phyloP scores from a whole-genome alignment of 2,888 invertebrate species.

The Vesta saturnalis region DNA sequence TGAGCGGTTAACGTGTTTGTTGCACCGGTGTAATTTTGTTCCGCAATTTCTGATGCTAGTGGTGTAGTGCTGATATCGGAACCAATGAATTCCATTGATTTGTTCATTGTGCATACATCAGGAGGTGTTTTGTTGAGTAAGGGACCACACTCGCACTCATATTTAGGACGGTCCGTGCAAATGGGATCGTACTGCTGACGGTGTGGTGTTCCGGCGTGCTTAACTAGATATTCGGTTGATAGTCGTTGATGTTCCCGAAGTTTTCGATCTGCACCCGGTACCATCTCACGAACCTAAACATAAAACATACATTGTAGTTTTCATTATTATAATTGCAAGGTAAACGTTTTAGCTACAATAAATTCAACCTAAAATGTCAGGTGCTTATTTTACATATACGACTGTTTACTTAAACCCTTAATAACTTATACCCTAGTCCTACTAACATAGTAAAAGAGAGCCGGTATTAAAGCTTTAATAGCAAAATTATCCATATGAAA shows the following conservation, averaged over 20 bases:
- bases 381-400: too few relatives aligned
- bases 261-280: slow-evolving; percentile 69
- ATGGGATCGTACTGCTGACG: slow-evolving; percentile 54
- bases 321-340: too few relatives aligned
- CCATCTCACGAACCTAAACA: slow-evolving; percentile 68
- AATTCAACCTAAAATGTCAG: too few relatives aligned
- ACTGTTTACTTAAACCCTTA: too few relatives aligned
- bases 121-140: slow-evolving; percentile 63
- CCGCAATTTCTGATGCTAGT: slow-evolving; percentile 47
- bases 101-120: slow-evolving; percentile 63
- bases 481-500: too few relatives aligned
- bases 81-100: slow-evolving; percentile 54
- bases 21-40: slow-evolving; percentile 47
- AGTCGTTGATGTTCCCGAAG: slow-evolving; percentile 66
- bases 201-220: slow-evolving; percentile 49
- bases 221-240: slow-evolving; percentile 65
- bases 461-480: too few relatives aligned
- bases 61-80: slow-evolving; percentile 48
- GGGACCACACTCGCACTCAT: slow-evolving; percentile 59
- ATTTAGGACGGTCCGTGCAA: slow-evolving; percentile 48
- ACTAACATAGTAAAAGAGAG: too few relatives aligned
- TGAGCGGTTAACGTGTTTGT: slow-evolving; percentile 58
- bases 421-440: too few relatives aligned
- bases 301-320: slow-evolving; percentile 20
- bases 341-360: too few relatives aligned